These are phyloP conservation scores for Xylophagus ater DNA, from an alignment of 2,888 invertebrate species.

Conservation along the genomic window DNA sequence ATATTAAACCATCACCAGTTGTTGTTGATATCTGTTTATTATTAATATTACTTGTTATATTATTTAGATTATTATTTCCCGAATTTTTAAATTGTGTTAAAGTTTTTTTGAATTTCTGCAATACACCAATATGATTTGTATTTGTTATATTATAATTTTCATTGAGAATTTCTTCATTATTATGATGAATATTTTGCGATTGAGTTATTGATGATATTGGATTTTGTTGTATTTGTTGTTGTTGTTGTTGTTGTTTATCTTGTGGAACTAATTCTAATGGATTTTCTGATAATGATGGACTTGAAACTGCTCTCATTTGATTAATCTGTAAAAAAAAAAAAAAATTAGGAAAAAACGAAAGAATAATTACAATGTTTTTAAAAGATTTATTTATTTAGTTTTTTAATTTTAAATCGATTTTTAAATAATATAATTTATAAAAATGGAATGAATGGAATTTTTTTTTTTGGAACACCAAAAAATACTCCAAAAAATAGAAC, in stretches of 20 bases:
- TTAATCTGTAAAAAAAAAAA: slow-evolving; percentile 27
- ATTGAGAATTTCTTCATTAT: slow-evolving; percentile 16
- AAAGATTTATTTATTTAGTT: too few species aligned
- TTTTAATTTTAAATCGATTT: too few species aligned
- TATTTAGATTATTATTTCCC: slow-evolving; percentile 14
- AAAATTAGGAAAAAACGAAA: too few species aligned
- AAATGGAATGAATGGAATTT: too few species aligned
- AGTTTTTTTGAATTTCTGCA: slow-evolving; percentile 60
- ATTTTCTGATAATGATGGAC: slow-evolving; percentile 34
- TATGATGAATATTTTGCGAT: slow-evolving; percentile 10
- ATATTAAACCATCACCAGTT: neutral
- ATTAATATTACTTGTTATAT: neutral
- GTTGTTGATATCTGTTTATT: neutral
- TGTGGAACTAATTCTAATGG: slow-evolving; percentile 17
- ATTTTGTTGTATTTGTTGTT: too few species aligned
- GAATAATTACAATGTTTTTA: too few species aligned
- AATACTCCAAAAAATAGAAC: too few species aligned
- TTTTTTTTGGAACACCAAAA: too few species aligned
- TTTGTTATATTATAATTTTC: too few species aligned
- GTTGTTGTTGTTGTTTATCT: slow-evolving; percentile 13
- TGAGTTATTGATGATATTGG: slow-evolving; percentile 11
- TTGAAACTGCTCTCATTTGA: slow-evolving; percentile 38
- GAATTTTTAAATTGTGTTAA: slow-evolving; percentile 43
- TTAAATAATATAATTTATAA: too few species aligned
- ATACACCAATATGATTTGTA: slow-evolving; percentile 46